Base-by-base conservation (phyloP, 2,888 invertebrate genomes). In the Drosophila silvestris region DNA sequence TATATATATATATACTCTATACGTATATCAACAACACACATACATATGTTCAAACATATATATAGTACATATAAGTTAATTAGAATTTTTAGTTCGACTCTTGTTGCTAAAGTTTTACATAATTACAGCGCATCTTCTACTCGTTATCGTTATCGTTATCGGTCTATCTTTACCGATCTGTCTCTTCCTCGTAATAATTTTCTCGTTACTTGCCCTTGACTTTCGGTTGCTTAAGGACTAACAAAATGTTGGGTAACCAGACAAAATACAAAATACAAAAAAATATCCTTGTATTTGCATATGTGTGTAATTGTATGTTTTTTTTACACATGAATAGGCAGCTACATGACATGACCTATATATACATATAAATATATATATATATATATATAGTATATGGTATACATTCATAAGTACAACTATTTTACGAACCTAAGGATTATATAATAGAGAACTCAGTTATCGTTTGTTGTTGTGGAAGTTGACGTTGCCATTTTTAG, bases 391-490 rank as follows among this genome's bases (percentile, higher is more conserved):
- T 56, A 26, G 54, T 57, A 57, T 56, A 60, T 22, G 54, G 58
- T 64, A 65, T 65, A 64, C 60, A 70, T 64, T 66, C 47, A 65
- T 74, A 79, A 74, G 72, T 76, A 79, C 75, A 67, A 47, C 75
- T 79, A 79, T 10, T 63, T 71, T 79, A 79, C 60, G 56, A 64
- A 70, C 58, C 71, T 79, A 79, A 67, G 53, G 69, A 72, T 79
- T 71, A 64, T 75, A 79, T 71, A 70, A 71, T 80, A 80, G 77
- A 73, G 77, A 79, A 73, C 80, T 80, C 61, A 56, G 80, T 76
- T 80, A 79, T 64, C 52, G 51, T 78, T 77, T 72, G 75, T 47
- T 22, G 66, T 77, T 67, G 37, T 77, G 77, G 67, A 77, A 72
- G 76, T 69, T 53, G 56, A 62, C 62, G 59, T 72, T 77, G 69